phyloP scores from a whole-genome alignment of 2,888 invertebrate genomes.

The Cerastis rubricosa region DNA sequence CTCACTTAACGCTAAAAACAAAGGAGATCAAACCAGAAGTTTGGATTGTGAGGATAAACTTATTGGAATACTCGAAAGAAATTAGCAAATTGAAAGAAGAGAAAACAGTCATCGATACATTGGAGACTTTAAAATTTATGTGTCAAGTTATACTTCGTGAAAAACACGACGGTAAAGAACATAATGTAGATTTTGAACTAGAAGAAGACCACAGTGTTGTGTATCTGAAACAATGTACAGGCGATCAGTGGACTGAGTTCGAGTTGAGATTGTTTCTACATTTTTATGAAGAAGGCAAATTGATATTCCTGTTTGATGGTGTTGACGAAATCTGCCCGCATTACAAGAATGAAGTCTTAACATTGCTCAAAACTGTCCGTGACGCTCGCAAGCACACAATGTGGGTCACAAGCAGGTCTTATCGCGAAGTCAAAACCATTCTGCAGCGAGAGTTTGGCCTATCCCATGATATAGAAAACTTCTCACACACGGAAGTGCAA shows the following conservation, averaged over 20 bases:
- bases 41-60: slow-evolving; percentile 58
- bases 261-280: slow-evolving; percentile 52
- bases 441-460: slow-evolving; percentile 47
- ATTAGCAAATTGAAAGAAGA: slow-evolving; percentile 40
- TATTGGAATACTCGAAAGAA: slow-evolving; percentile 38
- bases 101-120: slow-evolving; percentile 1
- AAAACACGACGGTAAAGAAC: slow-evolving; percentile 5
- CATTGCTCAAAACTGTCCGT: slow-evolving; percentile 25
- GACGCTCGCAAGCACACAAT: slow-evolving; percentile 25
- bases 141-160: slow-evolving; percentile 12
- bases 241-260: slow-evolving; percentile 22
- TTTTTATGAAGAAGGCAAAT: slow-evolving; percentile 30
- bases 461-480: slow-evolving; percentile 34
- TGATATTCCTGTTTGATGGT: slow-evolving; percentile 62
- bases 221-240: slow-evolving; percentile 16
- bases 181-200: slow-evolving; percentile 5
- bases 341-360: slow-evolving; percentile 45
- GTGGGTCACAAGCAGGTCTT: slow-evolving; percentile 62
- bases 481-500: slow-evolving; percentile 31
- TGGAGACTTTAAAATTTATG: slow-evolving; percentile 32
- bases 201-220: slow-evolving; percentile 13
- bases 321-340: slow-evolving; percentile 65
- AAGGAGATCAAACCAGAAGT: slow-evolving; percentile 32
- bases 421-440: slow-evolving; percentile 36
- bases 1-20: slow-evolving; percentile 45